Percentiles rank a stretch among this genome's conserved stretches.
Conservation (phyloP, 1,140 invertebrate species). For the Pissodes strobi region DNA sequence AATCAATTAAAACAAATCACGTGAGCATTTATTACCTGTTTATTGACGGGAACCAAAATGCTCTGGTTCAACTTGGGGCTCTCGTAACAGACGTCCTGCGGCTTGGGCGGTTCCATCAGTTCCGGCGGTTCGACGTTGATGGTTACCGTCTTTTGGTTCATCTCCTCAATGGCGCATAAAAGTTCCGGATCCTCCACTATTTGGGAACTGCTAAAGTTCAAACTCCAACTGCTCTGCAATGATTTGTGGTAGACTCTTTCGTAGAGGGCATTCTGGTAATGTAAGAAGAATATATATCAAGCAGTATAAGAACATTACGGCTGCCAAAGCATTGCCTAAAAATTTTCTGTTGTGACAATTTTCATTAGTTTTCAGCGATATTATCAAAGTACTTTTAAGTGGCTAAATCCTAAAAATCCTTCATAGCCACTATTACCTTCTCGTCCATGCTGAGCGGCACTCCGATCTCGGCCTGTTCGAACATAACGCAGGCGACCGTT, state of each 20-base stretch:
- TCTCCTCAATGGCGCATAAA: constrained; percentile 62
- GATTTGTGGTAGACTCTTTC: constrained; percentile 87
- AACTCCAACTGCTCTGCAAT: constrained; percentile 60
- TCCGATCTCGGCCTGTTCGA: constrained; percentile 85
- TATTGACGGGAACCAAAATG: constrained; percentile 75
- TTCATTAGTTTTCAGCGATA: no score
- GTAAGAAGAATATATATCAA: no score
- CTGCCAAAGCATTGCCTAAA: no score
- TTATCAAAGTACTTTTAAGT: no score
- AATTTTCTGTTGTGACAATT: no score
- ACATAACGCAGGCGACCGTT: constrained; percentile 87
- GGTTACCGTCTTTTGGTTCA: constrained; percentile 37
- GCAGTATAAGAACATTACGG: no score
- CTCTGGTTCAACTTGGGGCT: constrained; percentile 51
- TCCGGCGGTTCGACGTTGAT: constrained; percentile 21
- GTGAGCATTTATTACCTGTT: constrained; percentile 64
- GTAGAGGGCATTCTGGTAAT: constrained; percentile 77
- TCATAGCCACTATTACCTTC: no score
- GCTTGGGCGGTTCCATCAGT: constrained; percentile 31
- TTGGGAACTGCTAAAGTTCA: constrained; percentile 61
- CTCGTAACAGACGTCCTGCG: constrained; percentile 40
- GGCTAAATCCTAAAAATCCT: no score
- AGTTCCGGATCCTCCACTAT: constrained; percentile 85
- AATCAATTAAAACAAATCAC: no score
- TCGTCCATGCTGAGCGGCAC: constrained; percentile 77